Base-by-base conservation (phyloP, 2,888 invertebrate genomes). In the Saturnia japonica region DNA sequence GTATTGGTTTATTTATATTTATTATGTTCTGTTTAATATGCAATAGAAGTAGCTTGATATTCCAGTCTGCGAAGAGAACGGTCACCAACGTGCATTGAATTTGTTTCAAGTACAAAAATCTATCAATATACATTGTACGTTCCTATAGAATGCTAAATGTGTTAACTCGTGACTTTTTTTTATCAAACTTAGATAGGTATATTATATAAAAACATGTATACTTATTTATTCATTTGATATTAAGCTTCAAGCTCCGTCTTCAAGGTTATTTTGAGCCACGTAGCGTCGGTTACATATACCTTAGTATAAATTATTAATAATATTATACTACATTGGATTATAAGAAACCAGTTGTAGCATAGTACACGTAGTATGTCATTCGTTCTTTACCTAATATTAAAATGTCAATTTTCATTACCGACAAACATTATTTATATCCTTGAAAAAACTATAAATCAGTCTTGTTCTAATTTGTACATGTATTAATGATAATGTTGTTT, bases 61-160 rank as follows among this genome's bases (percentile, higher is more conserved):
- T 88, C 87, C 77, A 88, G 86, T 85, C 82, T 83, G 87, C 86
- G 85, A 86, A 86, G 81, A 85, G 85, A 86, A 87, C 86, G 86
- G 85, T 86, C 84, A 80, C 81, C 76, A 76, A 78, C 88, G 89
- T 90, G 91, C 81, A 81, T 78, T 85, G 91, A 89, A 90, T 91
- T 81, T 79, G 77, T 77, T 70, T 75, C 71, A 62, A 69, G 60
- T 70, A 74, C 74, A 62, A 72, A 69, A 72, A 25, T 57, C 25
- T 57, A 57, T 57, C 11, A 1, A 9, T 57, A 57, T 25, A 57
- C 57, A 1, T 8, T 54, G 25, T 57, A 57, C 25, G 57, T 25
- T 57, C 12, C 4, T 57, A 57, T 57, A 57, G 57, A 25, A 57
- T 57, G 57, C 22, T 57, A 57, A 57, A 57, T 57, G 57, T 25